Evolutionary conservation across 1,140 invertebrate species (phyloP).

Genomic region (Drosophila auraria): DNA sequence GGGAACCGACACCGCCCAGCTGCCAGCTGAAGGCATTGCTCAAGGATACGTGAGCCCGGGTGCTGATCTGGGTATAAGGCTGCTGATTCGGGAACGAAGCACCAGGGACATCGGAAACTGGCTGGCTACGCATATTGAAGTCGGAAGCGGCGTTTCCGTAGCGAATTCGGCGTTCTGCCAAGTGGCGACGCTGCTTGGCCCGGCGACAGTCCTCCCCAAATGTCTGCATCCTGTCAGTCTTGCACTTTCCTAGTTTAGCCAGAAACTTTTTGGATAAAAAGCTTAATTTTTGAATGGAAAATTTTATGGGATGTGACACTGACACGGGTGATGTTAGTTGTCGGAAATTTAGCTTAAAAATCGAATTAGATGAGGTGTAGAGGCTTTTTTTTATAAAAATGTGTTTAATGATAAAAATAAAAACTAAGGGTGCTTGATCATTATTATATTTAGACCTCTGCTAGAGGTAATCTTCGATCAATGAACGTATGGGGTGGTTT

Average conservation of each 20-base stretch:
- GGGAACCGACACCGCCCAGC: conserved; percentile 2
- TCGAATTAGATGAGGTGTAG: background rate
- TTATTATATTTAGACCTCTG: too few species aligned
- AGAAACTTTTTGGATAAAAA: background rate
- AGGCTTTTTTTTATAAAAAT: background rate
- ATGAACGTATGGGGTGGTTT: too few species aligned
- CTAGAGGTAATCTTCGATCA: too few species aligned
- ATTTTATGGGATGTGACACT: background rate
- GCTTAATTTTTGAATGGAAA: background rate
- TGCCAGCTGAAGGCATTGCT: conserved; percentile 44
- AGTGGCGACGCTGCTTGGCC: conserved; percentile 29
- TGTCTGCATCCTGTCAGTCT: background rate
- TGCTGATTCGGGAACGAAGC: too few species aligned
- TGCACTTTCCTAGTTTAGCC: background rate
- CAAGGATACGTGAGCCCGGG: background rate
- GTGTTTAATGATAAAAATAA: too few species aligned
- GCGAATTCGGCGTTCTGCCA: conserved; percentile 24
- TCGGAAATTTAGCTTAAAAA: background rate
- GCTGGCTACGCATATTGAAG: conserved; percentile 21
- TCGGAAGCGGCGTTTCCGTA: conserved; percentile 57
- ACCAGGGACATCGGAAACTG: too few species aligned
- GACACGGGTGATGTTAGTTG: background rate
- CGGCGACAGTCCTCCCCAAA: background rate
- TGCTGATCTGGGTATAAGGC: too few species aligned
- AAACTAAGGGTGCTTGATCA: too few species aligned